Percentiles rank a stretch among this genome's conserved stretches.
Evolutionary conservation across 2,888 invertebrate species (phyloP).

Genomic region (Argyresthia goedartella): DNA sequence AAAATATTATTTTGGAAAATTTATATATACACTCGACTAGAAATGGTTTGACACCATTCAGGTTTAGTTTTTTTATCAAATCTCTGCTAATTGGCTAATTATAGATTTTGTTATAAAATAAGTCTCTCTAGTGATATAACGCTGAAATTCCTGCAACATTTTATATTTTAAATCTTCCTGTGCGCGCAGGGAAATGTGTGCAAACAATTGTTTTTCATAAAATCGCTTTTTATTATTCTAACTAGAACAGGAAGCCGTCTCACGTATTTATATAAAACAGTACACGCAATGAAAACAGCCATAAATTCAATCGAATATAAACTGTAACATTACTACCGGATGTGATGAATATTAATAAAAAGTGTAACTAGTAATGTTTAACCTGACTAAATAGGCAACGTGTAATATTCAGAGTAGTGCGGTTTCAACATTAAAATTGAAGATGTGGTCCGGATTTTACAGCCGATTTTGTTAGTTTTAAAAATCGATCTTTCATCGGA

Average conservation of each 20-base stretch:
- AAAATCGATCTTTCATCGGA: conserved; percentile 40
- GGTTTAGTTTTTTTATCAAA: no score
- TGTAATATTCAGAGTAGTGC: not conserved
- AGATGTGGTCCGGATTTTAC: conserved; percentile 48
- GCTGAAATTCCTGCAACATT: no score
- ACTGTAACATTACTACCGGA: conserved; percentile 46
- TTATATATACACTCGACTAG: no score
- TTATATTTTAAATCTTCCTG: not conserved
- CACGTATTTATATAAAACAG: conserved; percentile 64
- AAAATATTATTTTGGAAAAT: no score
- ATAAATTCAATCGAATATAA: conserved; percentile 66
- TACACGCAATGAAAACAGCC: conserved; percentile 65
- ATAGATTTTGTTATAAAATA: no score
- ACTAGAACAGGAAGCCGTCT: conserved; percentile 57
- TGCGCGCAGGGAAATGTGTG: conserved; percentile 1
- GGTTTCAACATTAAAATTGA: conserved; percentile 9
- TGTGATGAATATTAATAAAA: conserved; percentile 57
- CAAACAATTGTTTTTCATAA: conserved; percentile 55
- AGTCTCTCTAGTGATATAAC: no score
- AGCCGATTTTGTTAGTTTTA: conserved; percentile 42
- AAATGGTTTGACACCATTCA: no score
- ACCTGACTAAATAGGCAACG: conserved; percentile 42
- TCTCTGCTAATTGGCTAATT: no score
- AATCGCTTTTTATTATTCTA: conserved; percentile 46
- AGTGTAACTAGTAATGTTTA: conserved; percentile 36